Evolutionary conservation across 2,888 invertebrate species (phyloP).

Genomic region (Lutraria lutraria): DNA sequence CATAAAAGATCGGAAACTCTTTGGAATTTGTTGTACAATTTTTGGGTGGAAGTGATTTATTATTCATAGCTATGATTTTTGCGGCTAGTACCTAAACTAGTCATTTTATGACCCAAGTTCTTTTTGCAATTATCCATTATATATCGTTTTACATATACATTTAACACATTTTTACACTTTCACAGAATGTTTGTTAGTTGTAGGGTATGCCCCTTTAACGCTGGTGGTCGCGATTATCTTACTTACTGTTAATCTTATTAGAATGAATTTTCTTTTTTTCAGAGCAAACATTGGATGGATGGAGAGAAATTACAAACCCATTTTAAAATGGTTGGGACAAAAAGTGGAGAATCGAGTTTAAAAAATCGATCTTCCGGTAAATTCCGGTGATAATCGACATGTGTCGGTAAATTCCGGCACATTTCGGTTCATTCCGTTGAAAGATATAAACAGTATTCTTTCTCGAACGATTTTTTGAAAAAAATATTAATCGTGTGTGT

Average conservation of each 20-base stretch:
- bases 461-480: not conserved
- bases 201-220: conserved; percentile 81
- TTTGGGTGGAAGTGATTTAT: no score
- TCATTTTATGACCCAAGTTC: no score
- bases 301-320: conserved; percentile 81
- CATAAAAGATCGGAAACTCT: no score
- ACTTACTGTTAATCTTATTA: not conserved
- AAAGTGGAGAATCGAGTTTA: conserved; percentile 62
- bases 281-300: conserved; percentile 85
- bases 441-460: not conserved
- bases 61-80: no score
- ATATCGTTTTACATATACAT: no score
- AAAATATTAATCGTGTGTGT: no score
- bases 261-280: conserved; percentile 58
- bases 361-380: not conserved
- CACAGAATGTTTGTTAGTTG: no score
- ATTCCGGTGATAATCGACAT: not conserved
- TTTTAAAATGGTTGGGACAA: conserved; percentile 81
- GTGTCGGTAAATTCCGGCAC: not conserved
- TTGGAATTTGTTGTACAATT: no score
- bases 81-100: no score
- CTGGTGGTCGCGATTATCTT: conserved; percentile 55
- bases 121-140: no score
- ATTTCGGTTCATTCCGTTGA: not conserved
- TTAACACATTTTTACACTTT: no score